These are phyloP conservation scores for Corythornis cristatus DNA, from an alignment of 2,113 vertebrate genomes.

Conservation along the genomic window DNA sequence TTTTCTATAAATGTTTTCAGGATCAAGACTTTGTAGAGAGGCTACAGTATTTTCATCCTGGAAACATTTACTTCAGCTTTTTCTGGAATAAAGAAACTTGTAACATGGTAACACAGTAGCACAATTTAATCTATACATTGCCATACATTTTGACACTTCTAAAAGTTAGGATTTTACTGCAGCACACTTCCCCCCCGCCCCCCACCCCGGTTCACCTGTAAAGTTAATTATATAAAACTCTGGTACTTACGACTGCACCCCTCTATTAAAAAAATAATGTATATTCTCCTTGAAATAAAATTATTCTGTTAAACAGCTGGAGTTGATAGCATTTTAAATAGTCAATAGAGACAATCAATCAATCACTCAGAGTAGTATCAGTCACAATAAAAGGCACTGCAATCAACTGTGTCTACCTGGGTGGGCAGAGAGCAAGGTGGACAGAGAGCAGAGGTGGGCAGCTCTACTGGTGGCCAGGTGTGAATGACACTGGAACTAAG, in stretches of 20 bases:
- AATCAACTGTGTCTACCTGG: neutral
- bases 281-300: neutral
- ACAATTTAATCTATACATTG: neutral
- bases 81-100: neutral
- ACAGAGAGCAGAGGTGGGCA: no score
- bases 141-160: neutral
- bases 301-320: neutral
- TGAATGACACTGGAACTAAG: neutral
- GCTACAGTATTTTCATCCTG: neutral
- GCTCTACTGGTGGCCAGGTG: no score
- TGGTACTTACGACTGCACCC: fast-evolving
- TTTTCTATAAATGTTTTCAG: neutral
- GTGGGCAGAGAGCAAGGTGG: no score
- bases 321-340: neutral
- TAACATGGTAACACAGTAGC: neutral
- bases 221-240: neutral
- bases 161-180: neutral
- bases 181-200: neutral
- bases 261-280: neutral
- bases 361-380: neutral
- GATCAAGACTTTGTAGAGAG: neutral
- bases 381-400: neutral
- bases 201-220: neutral
- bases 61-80: neutral
- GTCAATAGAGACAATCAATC: neutral